Evolutionary conservation across 1,140 invertebrate species (phyloP).

Genomic region (Forficula auricularia): DNA sequence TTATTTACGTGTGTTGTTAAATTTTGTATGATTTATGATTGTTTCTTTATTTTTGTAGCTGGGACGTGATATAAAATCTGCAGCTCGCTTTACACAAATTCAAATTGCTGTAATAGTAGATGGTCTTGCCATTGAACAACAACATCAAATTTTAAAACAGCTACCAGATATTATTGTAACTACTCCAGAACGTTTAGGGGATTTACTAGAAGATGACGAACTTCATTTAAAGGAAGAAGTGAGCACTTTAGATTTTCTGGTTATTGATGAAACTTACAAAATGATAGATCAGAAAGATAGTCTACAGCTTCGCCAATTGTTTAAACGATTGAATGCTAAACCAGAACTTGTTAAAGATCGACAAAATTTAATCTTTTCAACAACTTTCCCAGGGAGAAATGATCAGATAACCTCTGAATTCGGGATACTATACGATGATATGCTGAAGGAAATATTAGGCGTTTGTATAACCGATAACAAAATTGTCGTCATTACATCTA

Average conservation of each 20-base stretch:
- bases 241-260: conserved; percentile 43
- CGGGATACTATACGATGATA: no score
- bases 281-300: conserved; percentile 97
- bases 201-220: conserved; percentile 65
- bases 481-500: conserved; percentile 73
- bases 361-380: conserved; percentile 95
- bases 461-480: no score
- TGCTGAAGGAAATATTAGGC: no score
- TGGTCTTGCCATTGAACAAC: conserved; percentile 78
- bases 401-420: no score
- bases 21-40: no score
- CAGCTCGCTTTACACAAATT: no score
- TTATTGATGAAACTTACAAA: conserved; percentile 95
- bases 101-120: conserved; percentile 62
- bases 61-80: no score
- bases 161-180: conserved; percentile 87
- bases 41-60: no score
- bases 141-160: conserved; percentile 63
- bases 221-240: conserved; percentile 50
- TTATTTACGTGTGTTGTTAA: no score
- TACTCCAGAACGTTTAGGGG: conserved; percentile 90
- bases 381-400: no score
- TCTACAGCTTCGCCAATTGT: conserved; percentile 67
- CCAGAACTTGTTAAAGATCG: conserved; percentile 36
- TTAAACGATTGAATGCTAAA: conserved; percentile 63